Percentiles rank a stretch among this genome's conserved stretches.
phyloP scores from a whole-genome alignment of 1,140 invertebrate genomes.

The Callitettix versicolor region DNA sequence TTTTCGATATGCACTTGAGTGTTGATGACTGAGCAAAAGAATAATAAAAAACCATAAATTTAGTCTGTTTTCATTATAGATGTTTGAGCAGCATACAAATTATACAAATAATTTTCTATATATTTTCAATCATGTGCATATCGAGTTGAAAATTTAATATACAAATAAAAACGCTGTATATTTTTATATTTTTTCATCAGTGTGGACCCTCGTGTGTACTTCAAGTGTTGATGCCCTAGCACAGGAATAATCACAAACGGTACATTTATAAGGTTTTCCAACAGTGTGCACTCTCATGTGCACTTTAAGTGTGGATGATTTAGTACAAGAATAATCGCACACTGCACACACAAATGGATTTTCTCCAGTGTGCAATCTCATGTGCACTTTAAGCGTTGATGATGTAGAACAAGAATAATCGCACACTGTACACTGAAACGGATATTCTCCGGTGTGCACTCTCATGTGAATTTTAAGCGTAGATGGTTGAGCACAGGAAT shows the following conservation, averaged over 20 bases:
- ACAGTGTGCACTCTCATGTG: slow-evolving; percentile 20
- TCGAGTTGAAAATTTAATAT: no score
- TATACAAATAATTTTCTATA: no score
- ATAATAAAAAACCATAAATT: no score
- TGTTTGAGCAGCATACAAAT: no score
- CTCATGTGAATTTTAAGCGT: slow-evolving; percentile 40
- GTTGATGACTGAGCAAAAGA: no score
- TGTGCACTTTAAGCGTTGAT: neutral
- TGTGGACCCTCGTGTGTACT: no score
- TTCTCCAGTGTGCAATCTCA: neutral
- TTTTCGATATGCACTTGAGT: no score
- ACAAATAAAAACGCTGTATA: no score
- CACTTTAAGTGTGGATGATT: neutral
- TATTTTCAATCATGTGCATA: no score
- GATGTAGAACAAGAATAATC: slow-evolving; percentile 6
- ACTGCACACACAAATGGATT: neutral
- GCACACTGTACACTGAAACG: slow-evolving; percentile 42
- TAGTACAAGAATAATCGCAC: slow-evolving; percentile 23
- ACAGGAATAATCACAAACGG: neutral
- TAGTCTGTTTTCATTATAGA: no score
- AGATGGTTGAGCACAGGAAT: slow-evolving; percentile 9
- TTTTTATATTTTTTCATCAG: no score
- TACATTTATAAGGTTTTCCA: slow-evolving; percentile 16
- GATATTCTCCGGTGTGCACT: slow-evolving; percentile 44
- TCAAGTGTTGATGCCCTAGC: no score